Evolutionary conservation across 2,888 invertebrate genomes (phyloP), one percentile per base, ranked within the genome.

Genomic region (Drosophila greeni): DNA sequence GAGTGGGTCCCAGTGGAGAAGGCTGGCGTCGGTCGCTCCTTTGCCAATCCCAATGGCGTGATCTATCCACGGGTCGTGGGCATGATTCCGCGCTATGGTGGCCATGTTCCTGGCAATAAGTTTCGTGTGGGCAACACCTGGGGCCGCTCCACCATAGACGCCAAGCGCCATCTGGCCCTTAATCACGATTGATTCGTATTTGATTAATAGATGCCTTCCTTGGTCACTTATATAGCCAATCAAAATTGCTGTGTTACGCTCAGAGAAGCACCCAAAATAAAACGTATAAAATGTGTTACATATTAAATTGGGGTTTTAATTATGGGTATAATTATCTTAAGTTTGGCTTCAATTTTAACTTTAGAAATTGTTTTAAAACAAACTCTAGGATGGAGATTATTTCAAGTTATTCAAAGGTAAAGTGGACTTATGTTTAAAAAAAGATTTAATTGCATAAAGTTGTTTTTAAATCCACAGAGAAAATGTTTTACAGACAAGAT

Each of bases 101-200:
- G 95, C 0, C 95, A 95, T 83, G 93, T 95, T 66, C 95, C 95
- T 0, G 95, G 95, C 24, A 91, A 90, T 61, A 90, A 91, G 74
- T 94, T 93, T 87, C 92, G 93, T 16, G 92, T 92, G 88, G 95
- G 95, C 14, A 93, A 92, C 86, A 94, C 95, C 0, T 95, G 92
- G 87, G 95, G 95, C 24, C 92, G 92, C 72, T 93, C 93, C 83
- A 93, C 94, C 0, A 89, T 92, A 75, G 93, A 94, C 83, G 94
- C 94, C 0, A 94, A 94, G 85, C 89, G 92, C 70, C 94, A 94
- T 92, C 88, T 95, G 57, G 91, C 92, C 26, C 48, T 79, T 58
- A 81, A 86, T 54, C 81, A 75, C 23, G 77, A 83, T 48, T 86
- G 71, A 80, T 53, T 20, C 14, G 23, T 12, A 8, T 7, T 8